These are phyloP conservation scores for Asbolus verrucosus DNA, from an alignment of 1,140 invertebrate species.

Conservation along the genomic window DNA sequence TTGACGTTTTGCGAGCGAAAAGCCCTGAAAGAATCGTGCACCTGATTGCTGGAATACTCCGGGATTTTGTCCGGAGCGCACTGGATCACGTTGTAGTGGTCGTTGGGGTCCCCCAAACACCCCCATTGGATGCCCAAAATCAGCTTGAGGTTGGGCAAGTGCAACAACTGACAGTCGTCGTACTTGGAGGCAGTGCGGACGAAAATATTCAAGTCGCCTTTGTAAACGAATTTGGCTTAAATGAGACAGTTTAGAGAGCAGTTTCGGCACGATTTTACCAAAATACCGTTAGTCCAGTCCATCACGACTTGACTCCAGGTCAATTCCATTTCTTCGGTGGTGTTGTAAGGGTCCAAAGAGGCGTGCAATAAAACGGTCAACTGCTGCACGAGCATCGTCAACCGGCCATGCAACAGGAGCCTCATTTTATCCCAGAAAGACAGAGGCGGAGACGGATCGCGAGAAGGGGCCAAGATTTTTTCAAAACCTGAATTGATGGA, in stretches of 20 bases:
- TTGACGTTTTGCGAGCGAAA: slow-evolving; percentile 96
- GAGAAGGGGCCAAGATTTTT: slow-evolving; percentile 86
- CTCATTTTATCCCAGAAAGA: slow-evolving; percentile 99
- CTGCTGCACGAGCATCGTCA: slow-evolving; percentile 88
- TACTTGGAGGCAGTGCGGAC: slow-evolving; percentile 98
- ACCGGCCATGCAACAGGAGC: slow-evolving; percentile 90
- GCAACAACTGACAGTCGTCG: slow-evolving; percentile 93
- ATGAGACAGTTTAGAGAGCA: slow-evolving; percentile 33
- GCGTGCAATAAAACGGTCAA: slow-evolving; percentile 92
- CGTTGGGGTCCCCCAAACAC: slow-evolving; percentile 92
- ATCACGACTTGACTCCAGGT: slow-evolving; percentile 93
- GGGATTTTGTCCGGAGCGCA: slow-evolving; percentile 97
- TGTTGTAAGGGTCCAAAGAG: slow-evolving; percentile 97
- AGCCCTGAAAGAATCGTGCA: slow-evolving; percentile 88
- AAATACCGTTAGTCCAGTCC: slow-evolving; percentile 93
- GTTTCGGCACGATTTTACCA: slow-evolving; percentile 51
- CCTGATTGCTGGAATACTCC: slow-evolving; percentile 96
- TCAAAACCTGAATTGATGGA: slow-evolving; percentile 71
- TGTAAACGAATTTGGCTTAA: slow-evolving; percentile 84
- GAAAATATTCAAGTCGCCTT: slow-evolving; percentile 88
- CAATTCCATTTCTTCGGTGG: slow-evolving; percentile 98
- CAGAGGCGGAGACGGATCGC: slow-evolving; percentile 93
- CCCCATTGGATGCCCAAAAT: slow-evolving; percentile 91
- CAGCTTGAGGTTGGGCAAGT: slow-evolving; percentile 90
- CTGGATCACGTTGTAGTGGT: slow-evolving; percentile 96